These are phyloP conservation scores for Sminthopsis crassicaudata DNA, from an alignment of 2,113 vertebrate genomes.

Conservation along the genomic window DNA sequence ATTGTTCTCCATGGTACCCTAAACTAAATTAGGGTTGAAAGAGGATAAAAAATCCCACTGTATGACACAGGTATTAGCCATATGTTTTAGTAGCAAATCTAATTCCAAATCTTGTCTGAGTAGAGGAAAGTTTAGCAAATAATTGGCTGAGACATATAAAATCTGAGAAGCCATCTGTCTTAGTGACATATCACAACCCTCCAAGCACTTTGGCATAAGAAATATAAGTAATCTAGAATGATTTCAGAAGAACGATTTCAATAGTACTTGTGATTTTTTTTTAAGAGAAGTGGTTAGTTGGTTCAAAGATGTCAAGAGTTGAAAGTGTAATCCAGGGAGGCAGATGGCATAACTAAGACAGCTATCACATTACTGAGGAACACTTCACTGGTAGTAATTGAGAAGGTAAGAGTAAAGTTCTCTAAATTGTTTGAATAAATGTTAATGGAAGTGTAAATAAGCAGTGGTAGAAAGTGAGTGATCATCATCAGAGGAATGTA, in stretches of 20 bases:
- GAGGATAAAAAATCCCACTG: background rate
- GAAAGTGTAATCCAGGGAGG: background rate
- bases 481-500: slow-evolving; percentile 6
- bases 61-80: background rate
- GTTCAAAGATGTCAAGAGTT: background rate
- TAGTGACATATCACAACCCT: background rate
- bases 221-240: background rate
- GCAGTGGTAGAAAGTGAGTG: background rate
- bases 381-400: background rate
- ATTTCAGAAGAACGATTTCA: background rate
- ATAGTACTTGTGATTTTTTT: background rate
- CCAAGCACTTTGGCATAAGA: background rate
- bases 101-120: background rate
- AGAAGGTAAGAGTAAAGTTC: slow-evolving; percentile 1
- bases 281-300: background rate
- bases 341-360: background rate
- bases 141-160: background rate
- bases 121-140: background rate
- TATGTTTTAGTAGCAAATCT: background rate
- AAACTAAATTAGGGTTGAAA: background rate
- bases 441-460: slow-evolving; percentile 1
- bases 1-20: background rate
- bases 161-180: background rate
- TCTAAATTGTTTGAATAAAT: slow-evolving; percentile 5
- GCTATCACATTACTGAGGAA: background rate